These are phyloP conservation scores for Acridotheres tristis DNA, from an alignment of 2,797 vertebrate species.

Conservation along the genomic window DNA sequence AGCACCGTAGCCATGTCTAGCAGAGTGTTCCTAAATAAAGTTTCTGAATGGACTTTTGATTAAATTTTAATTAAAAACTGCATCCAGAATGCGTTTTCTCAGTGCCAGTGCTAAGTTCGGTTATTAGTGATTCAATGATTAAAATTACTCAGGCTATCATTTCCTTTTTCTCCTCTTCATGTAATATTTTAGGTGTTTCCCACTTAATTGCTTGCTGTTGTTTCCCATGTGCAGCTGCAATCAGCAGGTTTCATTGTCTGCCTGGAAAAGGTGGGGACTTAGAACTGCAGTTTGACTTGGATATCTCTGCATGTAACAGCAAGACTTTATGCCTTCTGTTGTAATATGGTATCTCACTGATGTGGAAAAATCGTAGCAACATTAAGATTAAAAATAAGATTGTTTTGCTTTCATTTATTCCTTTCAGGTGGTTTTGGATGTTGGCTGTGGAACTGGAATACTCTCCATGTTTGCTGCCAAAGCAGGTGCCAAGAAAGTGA, in stretches of 20 bases:
- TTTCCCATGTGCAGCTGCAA: neutral
- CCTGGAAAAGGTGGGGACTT: neutral
- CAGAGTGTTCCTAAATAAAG: neutral
- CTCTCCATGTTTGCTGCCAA: constrained; percentile 95
- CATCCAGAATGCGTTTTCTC: neutral
- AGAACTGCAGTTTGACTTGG: neutral
- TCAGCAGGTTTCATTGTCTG: rapidly evolving
- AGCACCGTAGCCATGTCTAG: neutral
- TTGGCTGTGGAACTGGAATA: constrained; percentile 96
- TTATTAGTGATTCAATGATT: neutral
- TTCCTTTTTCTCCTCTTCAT: neutral
- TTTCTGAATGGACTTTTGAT: neutral
- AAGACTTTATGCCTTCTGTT: neutral
- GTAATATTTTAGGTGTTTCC: neutral
- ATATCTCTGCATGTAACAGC: neutral
- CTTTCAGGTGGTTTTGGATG: constrained; percentile 90
- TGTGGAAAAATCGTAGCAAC: neutral
- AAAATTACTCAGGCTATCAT: neutral
- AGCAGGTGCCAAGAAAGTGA: constrained; percentile 89
- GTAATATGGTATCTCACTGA: neutral
- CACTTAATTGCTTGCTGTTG: neutral
- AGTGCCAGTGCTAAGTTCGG: neutral
- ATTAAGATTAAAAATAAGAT: neutral
- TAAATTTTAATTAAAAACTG: neutral
- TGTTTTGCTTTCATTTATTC: neutral